Conservation (phyloP, 2,113 vertebrate species). For the human region DNA sequence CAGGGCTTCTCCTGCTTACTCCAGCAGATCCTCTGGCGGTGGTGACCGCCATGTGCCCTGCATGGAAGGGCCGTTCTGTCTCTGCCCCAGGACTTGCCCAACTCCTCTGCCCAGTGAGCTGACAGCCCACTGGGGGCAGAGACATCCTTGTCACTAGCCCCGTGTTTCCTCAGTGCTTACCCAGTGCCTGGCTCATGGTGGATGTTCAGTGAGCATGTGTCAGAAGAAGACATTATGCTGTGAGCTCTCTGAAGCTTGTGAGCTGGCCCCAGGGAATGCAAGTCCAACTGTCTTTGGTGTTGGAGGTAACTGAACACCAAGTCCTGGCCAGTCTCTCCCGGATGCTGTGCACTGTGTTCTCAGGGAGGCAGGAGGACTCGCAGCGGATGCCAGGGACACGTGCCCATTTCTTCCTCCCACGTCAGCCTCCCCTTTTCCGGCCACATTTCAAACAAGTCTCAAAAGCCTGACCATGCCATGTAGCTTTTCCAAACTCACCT, state of each 20-base stretch:
- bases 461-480: rapidly evolving
- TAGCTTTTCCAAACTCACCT: background rate
- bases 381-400: background rate
- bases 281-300: background rate
- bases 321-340: background rate
- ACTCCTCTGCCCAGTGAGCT: background rate
- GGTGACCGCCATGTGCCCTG: rapidly evolving
- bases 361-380: background rate
- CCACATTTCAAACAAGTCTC: background rate
- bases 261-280: background rate
- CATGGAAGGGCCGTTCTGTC: rapidly evolving
- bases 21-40: too few relatives aligned
- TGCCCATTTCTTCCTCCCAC: background rate
- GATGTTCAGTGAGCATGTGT: background rate
- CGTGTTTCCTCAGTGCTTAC: background rate
- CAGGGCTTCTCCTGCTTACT: background rate
- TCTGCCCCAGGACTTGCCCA: background rate
- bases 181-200: background rate
- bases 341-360: background rate
- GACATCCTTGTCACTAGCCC: background rate
- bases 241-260: background rate
- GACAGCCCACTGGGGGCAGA: too few relatives aligned
- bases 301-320: background rate
- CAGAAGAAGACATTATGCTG: rapidly evolving
- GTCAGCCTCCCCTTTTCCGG: background rate